Evolutionary conservation across 1,140 invertebrate species (phyloP), one percentile per base, ranked within the genome.

Genomic region (Pseudomyrmex sp.): DNA sequence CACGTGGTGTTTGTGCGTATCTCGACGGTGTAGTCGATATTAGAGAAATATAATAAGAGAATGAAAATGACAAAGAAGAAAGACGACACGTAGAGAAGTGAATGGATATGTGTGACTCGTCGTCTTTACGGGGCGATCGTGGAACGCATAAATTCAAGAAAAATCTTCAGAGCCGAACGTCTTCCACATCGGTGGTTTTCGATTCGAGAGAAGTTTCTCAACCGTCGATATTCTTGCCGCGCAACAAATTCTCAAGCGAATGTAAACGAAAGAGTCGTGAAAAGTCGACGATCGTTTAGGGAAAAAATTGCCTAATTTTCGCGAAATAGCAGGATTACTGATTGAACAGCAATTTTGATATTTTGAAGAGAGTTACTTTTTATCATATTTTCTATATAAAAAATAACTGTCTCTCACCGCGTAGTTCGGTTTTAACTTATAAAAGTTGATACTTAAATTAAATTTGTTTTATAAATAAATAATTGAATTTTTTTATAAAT

Each of bases 81-180:
- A 48, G 63, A 26, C 13, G 50, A 46, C 13, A 35, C 5, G 35
- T 7, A 0, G 26, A 26, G 26, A 13, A 2, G 15, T 5, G 48
- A 15, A 82, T 44, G 58, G 44, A 70, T 66, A 62, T 18, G 18
- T 18, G 66, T 54, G 62, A n/a, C 48, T 69, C 44, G 52, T 3
- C 2, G 58, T 4, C 52, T 72, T 13, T 44, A 20, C n/a, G 4
- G 1, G 2, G 10, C n/a, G 50, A 76, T 85, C 85, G 66, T 66
- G 82, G 48, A 46, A 59, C 50, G 76, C 76, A 85, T 82, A 54
- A 85, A 87, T 75, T 87, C 68, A 3, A 35, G 48, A 72, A 80
- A 75, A 50, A 59, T 58, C 44, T 46, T 44, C 12, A 15, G 70
- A 63, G 58, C 26, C 9, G 65, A 58, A 20, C 15, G 15, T 48